phyloP scores from a whole-genome alignment of 2,113 vertebrate species.

The Aptenodytes forsteri region DNA sequence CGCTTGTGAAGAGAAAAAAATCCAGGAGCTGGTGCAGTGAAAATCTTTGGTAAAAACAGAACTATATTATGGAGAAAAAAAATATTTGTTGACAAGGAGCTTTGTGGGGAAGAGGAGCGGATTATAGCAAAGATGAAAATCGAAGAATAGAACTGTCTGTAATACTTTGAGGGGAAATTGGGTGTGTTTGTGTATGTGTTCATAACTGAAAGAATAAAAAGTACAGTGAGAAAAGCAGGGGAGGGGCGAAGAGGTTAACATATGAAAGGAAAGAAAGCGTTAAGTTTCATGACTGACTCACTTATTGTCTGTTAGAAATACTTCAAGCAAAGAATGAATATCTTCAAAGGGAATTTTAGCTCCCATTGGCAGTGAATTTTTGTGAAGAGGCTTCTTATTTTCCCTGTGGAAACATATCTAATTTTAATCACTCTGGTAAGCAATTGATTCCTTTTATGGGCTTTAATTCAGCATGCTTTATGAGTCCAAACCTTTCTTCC shows the following conservation, averaged over 20 bases:
- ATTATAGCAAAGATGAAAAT: not conserved
- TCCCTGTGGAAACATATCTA: constrained; percentile 5
- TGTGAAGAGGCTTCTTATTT: not conserved
- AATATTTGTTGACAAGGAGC: not conserved
- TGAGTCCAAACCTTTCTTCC: constrained; percentile 29
- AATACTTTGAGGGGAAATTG: not conserved
- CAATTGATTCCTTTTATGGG: constrained; percentile 31
- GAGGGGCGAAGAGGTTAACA: not conserved
- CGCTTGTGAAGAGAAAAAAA: not conserved
- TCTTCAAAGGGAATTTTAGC: not conserved
- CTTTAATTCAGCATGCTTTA: constrained; percentile 18
- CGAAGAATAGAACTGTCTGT: not conserved
- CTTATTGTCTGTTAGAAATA: not conserved
- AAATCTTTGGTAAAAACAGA: not conserved
- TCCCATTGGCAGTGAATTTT: not conserved
- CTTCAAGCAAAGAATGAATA: not conserved
- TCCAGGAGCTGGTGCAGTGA: not conserved
- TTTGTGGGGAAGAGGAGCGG: not conserved
- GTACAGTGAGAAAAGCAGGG: not conserved
- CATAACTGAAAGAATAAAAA: not conserved
- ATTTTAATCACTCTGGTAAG: constrained; percentile 44
- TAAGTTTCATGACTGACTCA: not conserved
- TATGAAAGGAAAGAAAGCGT: not conserved
- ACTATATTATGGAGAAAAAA: not conserved
- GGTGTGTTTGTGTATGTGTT: not conserved